Percentiles rank a stretch among this genome's conserved stretches.
Conservation (phyloP, 2,113 vertebrate genomes). For the Benitochromis conjunctus region DNA sequence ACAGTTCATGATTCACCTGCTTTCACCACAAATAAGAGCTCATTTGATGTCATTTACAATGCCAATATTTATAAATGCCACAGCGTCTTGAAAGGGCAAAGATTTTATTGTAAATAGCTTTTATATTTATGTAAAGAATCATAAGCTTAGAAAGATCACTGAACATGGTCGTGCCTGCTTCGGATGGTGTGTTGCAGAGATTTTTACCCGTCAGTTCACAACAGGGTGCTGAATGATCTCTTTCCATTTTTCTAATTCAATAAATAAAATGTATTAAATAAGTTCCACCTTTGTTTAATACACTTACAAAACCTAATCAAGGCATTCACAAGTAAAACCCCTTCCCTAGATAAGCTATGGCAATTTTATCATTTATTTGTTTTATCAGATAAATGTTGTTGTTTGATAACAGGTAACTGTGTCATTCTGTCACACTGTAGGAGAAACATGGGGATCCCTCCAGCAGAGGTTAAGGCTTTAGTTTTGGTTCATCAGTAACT, state of each 20-base stretch:
- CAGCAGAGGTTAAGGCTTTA: neutral
- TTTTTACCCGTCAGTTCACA: neutral
- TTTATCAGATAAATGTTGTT: neutral
- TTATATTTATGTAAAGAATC: neutral
- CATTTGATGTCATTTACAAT: neutral
- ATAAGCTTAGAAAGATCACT: neutral
- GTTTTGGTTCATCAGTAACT: neutral
- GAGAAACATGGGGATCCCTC: neutral
- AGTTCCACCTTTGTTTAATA: neutral
- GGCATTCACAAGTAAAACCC: neutral
- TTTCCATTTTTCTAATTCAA: neutral
- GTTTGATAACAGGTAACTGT: neutral
- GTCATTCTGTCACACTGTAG: neutral
- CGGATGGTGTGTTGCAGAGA: neutral
- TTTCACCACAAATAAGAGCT: neutral
- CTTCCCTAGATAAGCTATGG: accelerated
- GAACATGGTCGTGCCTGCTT: neutral
- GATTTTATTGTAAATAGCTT: neutral
- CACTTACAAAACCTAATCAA: neutral
- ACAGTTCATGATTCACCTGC: neutral
- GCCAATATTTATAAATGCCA: neutral
- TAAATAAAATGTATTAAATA: neutral
- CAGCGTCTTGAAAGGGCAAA: neutral
- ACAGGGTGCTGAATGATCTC: neutral
- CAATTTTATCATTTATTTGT: neutral